Percentiles rank a stretch among this genome's conserved stretches.
phyloP scores from a whole-genome alignment of 2,888 invertebrate genomes.

The Oscheius onirici region DNA sequence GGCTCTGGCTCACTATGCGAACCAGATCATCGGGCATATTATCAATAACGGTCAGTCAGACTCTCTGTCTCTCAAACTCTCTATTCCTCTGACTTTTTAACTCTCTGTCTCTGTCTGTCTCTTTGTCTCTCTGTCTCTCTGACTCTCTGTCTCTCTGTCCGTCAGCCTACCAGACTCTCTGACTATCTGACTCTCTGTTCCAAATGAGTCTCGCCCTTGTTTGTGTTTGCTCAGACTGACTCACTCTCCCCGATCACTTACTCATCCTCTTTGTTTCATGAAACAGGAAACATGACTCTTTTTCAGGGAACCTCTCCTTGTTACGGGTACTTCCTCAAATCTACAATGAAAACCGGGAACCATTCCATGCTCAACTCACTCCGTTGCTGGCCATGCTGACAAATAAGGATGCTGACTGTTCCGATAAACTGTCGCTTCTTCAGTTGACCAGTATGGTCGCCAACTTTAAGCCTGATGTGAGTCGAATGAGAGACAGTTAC shows the following conservation, averaged over 20 bases:
- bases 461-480: conserved; percentile 82
- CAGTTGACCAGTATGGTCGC: conserved; percentile 85
- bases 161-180: background rate
- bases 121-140: background rate
- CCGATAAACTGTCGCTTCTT: conserved; percentile 86
- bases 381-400: conserved; percentile 77
- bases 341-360: conserved; percentile 86
- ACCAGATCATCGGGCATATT: conserved; percentile 89
- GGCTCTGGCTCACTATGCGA: conserved; percentile 85
- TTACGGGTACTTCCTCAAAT: conserved; percentile 88
- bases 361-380: conserved; percentile 85
- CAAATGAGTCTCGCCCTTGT: conserved; percentile 22
- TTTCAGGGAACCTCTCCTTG: conserved; percentile 85
- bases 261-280: background rate
- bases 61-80: too few species aligned
- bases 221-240: conserved; percentile 3
- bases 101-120: conserved; percentile 7
- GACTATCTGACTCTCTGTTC: background rate
- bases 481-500: conserved; percentile 52
- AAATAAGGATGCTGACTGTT: conserved; percentile 80
- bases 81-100: background rate
- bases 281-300: background rate
- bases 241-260: background rate
- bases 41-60: conserved; percentile 79
- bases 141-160: background rate